Conservation (phyloP, 1,140 invertebrate species). For the Neodiprion pinetum region DNA sequence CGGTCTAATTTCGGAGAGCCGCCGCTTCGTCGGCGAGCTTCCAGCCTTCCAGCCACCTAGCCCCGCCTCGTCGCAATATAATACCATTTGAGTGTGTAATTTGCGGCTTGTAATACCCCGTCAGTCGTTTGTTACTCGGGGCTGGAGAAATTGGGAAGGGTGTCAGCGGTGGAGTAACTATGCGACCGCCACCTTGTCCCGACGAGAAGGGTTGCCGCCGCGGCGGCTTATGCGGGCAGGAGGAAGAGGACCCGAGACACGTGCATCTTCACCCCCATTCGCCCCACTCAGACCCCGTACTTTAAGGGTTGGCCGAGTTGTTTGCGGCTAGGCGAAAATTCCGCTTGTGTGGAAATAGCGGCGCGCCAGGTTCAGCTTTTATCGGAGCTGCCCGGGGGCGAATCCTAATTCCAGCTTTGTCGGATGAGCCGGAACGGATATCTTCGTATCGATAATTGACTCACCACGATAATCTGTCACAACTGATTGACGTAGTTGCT, state of each 20-base stretch:
- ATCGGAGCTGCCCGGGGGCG: no score
- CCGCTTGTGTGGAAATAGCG: no score
- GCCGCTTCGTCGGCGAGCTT: neutral
- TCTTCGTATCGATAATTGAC: no score
- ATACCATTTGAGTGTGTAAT: conserved; percentile 32
- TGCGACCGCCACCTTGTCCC: conserved; percentile 40
- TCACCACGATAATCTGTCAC: no score
- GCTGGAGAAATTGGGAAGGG: conserved; percentile 14
- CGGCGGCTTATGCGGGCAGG: neutral
- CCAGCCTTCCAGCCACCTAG: neutral
- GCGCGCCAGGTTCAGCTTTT: no score
- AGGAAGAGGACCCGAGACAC: neutral
- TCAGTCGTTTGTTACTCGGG: conserved; percentile 42
- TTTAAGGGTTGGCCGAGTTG: neutral
- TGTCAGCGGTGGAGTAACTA: conserved; percentile 29
- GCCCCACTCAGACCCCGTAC: neutral
- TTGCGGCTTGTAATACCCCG: conserved; percentile 45
- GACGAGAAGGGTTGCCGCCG: conserved; percentile 33
- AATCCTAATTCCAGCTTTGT: no score
- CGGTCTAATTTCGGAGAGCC: neutral
- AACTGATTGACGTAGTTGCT: no score
- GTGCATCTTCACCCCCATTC: neutral
- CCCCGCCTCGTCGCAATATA: neutral
- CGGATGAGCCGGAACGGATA: no score
- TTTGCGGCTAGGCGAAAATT: neutral